Evolutionary conservation across 2,113 vertebrate genomes (phyloP).

Genomic region (Falcunculus frontatus): DNA sequence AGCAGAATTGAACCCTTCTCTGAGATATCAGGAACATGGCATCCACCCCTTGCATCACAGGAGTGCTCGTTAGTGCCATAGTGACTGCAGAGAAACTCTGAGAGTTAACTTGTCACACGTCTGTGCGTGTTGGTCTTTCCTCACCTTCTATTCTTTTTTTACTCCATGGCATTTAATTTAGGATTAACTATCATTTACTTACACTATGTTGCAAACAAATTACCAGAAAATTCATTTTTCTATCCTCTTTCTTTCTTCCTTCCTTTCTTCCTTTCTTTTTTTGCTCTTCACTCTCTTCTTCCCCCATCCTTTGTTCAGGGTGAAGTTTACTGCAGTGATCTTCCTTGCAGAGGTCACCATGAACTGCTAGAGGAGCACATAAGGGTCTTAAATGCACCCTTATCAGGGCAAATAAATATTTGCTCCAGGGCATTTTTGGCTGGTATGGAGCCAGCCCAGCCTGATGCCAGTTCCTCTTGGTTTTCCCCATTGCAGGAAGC

Average conservation of each 20-base stretch:
- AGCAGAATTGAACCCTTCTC: not conserved
- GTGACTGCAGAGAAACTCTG: not conserved
- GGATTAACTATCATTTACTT: not conserved
- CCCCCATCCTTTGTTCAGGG: not conserved
- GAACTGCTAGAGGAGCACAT: not conserved
- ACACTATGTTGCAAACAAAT: not conserved
- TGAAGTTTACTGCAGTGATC: not conserved
- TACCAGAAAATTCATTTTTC: not conserved
- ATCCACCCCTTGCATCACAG: not conserved
- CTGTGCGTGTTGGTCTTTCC: not conserved
- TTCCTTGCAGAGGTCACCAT: not conserved
- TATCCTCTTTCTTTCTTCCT: not conserved
- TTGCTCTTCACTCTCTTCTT: not conserved
- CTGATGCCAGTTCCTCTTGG: not conserved
- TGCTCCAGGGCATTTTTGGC: not conserved
- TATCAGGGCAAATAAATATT: not conserved
- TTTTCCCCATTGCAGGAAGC: not conserved
- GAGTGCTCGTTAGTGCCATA: not conserved
- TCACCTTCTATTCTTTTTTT: not conserved
- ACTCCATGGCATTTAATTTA: not conserved
- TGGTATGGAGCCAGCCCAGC: not conserved
- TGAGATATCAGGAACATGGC: not conserved
- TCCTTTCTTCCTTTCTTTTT: too few species aligned
- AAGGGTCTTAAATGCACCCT: not conserved
- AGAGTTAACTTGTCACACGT: not conserved